Conservation (phyloP, 2,797 vertebrate genomes). For the Valencia hispanica region DNA sequence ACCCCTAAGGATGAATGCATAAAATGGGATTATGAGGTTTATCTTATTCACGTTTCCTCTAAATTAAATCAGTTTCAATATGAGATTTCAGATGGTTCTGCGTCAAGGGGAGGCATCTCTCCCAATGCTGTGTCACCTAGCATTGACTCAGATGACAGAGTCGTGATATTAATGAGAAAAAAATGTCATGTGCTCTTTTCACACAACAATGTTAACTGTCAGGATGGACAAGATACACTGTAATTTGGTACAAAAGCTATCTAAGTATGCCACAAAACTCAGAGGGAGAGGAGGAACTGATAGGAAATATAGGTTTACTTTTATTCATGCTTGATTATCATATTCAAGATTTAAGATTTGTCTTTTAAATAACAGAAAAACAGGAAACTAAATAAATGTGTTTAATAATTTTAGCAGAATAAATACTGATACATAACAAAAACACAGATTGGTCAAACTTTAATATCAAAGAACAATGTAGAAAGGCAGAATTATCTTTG, state of each 20-base stretch:
- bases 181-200: constrained; percentile 16
- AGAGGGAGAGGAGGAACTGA: background rate
- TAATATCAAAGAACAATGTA: background rate
- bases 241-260: background rate
- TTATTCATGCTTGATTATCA: constrained; percentile 6
- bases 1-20: constrained; percentile 11
- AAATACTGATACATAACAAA: background rate
- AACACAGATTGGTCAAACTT: background rate
- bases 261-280: background rate
- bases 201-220: background rate
- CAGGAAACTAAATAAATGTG: background rate
- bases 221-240: background rate
- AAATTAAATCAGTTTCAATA: constrained; percentile 19
- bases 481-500: background rate
- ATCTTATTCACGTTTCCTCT: constrained; percentile 20
- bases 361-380: background rate
- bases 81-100: background rate
- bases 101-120: constrained; percentile 1
- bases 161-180: constrained; percentile 1
- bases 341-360: background rate
- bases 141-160: background rate
- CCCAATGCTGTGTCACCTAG: background rate
- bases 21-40: constrained; percentile 29
- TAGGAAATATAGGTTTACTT: constrained; percentile 1
- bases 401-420: background rate